Evolutionary conservation across 2,888 invertebrate species (phyloP).

Genomic region (Ichneumoninae sp.): DNA sequence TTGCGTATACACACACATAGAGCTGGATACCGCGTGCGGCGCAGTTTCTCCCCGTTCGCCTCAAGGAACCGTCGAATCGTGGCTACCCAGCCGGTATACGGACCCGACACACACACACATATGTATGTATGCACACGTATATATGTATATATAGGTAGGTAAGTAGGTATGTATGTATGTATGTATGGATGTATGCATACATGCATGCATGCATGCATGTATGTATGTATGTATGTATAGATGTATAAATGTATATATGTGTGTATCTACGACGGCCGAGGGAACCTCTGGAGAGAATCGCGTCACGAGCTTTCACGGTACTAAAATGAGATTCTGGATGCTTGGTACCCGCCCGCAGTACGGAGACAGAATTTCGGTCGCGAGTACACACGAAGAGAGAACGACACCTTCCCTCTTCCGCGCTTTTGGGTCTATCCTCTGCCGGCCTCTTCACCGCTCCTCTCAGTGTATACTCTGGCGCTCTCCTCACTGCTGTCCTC

Average conservation of each 20-base stretch:
- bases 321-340: conserved; percentile 60
- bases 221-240: too few species aligned
- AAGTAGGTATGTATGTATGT: too few species aligned
- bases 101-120: conserved; percentile 9
- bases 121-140: background rate
- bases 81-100: conserved; percentile 43
- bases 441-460: conserved; percentile 33
- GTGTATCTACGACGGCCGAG: too few species aligned
- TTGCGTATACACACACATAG: background rate
- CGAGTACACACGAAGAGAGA: conserved; percentile 37
- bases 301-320: conserved; percentile 59
- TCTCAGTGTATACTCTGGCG: conserved; percentile 11
- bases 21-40: conserved; percentile 12
- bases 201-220: too few species aligned
- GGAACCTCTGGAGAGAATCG: conserved; percentile 30
- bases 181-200: too few species aligned
- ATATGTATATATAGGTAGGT: too few species aligned
- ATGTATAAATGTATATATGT: too few species aligned
- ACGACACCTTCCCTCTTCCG: conserved; percentile 34
- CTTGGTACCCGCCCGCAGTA: conserved; percentile 18
- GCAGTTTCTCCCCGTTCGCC: conserved; percentile 26
- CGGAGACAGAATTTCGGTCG: conserved; percentile 53
- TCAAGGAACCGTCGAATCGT: conserved; percentile 48
- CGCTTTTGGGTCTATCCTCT: conserved; percentile 24
- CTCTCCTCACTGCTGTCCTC: conserved; percentile 43